Base-by-base conservation (phyloP, 2,888 invertebrate species). In the Leptopterna dolabrata region DNA sequence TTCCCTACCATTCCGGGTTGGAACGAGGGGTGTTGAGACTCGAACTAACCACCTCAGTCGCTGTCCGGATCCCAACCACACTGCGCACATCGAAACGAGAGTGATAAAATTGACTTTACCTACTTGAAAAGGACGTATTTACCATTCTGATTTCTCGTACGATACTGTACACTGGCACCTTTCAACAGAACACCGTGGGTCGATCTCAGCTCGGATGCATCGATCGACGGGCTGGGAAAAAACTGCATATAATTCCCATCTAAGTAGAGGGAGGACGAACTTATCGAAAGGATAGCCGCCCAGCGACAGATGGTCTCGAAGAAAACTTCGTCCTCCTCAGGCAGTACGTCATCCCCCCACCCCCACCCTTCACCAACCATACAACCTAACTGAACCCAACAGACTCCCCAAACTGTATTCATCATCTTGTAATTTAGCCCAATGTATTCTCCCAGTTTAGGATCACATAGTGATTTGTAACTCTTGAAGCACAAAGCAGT, bases 381-480 rank as follows among this genome's bases (percentile, higher is more conserved):
- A n/a, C n/a, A n/a, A n/a, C n/a, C 71, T 27, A 71, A 11, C 19
- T 19, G 24, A n/a, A n/a, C n/a, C 55, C 24, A 47, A 47, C 47
- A 47, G 47, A 7, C 63, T 24, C 24, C 24, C 24, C 63, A 24
- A 63, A 63, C 41, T n/a, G 81, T 55, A 81, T 81, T 81, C 81
- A 81, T 81, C 81, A 81, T 81, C 81, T 81, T 27, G 81, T 81
- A 81, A 81, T 81, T 81, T 81, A 81, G 81, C 51, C 24, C 81
- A 29, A 45, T 45, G 78, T 78, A 78, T 78, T 78, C 78, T 19
- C 45, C 41, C 73, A 3, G 36, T 30, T 73, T 78, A 78, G 78
- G 19, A 78, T 78, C 78, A 78, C 78, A 78, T 78, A 78, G 78
- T 78, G 78, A 78, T 78, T 78, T 78, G 78, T 45, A 78, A 45